Conservation (phyloP, 2,797 vertebrate species). For the Sternotherus odoratus region DNA sequence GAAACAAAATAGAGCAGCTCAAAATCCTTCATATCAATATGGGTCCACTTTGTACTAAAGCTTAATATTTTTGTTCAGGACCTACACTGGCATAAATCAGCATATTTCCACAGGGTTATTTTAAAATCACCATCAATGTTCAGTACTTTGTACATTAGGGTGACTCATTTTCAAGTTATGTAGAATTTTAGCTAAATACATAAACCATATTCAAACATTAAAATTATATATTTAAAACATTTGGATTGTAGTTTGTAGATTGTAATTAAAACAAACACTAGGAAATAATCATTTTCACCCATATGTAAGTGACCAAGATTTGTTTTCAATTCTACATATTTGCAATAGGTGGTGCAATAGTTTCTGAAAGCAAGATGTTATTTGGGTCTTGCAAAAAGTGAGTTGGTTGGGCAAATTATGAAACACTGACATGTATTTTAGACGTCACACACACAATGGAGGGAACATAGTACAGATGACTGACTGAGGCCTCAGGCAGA, state of each 20-base stretch:
- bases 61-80: not conserved
- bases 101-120: not conserved
- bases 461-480: too few species aligned
- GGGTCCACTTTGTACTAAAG: not conserved
- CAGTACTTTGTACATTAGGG: not conserved
- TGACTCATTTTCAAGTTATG: not conserved
- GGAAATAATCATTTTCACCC: not conserved
- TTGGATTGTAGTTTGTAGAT: too few species aligned
- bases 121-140: not conserved
- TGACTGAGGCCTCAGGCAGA: too few species aligned
- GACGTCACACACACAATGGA: not conserved
- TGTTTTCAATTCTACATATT: not conserved
- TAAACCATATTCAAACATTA: not conserved
- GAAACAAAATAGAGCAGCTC: too few species aligned
- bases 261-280: conserved; percentile 4
- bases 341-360: conserved; percentile 54
- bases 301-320: not conserved
- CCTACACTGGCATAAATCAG: not conserved
- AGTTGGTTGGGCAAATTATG: not conserved
- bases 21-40: not conserved
- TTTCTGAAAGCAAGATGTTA: not conserved
- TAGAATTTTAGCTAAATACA: not conserved
- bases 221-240: not conserved
- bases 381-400: not conserved
- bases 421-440: conserved; percentile 11